A percentile compares a stretch with the other conserved stretches of the same genome.
Conservation (phyloP, 1,140 invertebrate species). For the Trialeurodes vaporariorum region DNA sequence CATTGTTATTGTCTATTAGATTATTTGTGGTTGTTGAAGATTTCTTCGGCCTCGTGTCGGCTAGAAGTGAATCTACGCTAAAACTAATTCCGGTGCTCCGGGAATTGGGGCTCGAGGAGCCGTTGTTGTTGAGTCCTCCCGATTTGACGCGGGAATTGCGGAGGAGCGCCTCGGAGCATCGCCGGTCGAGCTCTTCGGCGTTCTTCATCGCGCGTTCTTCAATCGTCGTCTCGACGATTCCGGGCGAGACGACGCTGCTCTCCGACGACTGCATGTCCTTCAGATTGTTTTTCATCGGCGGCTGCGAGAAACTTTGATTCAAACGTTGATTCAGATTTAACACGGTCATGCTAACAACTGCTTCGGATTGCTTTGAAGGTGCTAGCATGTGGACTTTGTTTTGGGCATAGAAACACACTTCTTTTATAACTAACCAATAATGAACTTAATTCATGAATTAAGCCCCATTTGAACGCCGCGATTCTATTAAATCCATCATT, state of each 20-base stretch:
- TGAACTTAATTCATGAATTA: no score
- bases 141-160: background rate
- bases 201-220: no score
- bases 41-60: background rate
- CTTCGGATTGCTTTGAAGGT: background rate
- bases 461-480: no score
- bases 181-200: background rate
- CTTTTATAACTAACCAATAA: no score
- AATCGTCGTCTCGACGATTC: no score
- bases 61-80: background rate
- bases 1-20: background rate
- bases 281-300: background rate
- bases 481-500: no score
- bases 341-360: background rate
- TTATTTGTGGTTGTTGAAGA: no score
- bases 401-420: no score
- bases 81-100: background rate
- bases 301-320: background rate
- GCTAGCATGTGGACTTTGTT: background rate
- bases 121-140: background rate
- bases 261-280: background rate
- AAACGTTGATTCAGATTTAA: background rate
- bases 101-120: background rate
- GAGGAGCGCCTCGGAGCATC: background rate
- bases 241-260: background rate